A percentile compares a stretch with the other conserved stretches of the same genome.
These are phyloP conservation scores for Fabriciana adippe DNA, from an alignment of 2,888 invertebrate genomes.

Conservation along the genomic window DNA sequence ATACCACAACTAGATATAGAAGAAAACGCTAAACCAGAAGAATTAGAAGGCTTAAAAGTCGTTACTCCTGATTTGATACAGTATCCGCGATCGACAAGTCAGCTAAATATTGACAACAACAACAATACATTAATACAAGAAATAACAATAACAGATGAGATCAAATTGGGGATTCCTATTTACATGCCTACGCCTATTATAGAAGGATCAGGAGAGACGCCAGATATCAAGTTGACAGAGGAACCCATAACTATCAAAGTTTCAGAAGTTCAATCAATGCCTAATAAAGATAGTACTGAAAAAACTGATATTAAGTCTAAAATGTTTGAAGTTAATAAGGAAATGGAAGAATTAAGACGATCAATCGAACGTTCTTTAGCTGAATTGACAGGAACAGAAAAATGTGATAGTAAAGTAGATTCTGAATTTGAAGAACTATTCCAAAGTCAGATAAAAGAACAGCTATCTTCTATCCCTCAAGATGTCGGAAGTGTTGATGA, in stretches of 20 bases:
- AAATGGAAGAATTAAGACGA: constrained; percentile 69
- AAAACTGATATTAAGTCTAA: constrained; percentile 72
- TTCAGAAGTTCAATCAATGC: constrained; percentile 42
- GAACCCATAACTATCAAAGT: constrained; percentile 43
- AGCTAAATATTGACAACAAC: constrained; percentile 62
- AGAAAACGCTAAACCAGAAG: constrained; percentile 48
- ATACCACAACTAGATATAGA: constrained; percentile 8
- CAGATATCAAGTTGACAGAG: constrained; percentile 47
- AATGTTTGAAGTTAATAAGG: constrained; percentile 73
- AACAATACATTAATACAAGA: constrained; percentile 68
- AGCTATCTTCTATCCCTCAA: not conserved
- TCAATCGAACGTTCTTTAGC: constrained; percentile 74
- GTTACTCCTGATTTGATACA: constrained; percentile 60
- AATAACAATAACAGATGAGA: constrained; percentile 50
- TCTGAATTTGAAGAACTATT: constrained; percentile 43
- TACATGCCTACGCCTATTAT: constrained; percentile 51
- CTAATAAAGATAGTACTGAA: constrained; percentile 46
- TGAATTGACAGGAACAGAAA: constrained; percentile 65
- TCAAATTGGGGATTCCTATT: constrained; percentile 47
- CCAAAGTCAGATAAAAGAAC: constrained; percentile 25
- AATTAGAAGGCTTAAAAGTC: constrained; percentile 52
- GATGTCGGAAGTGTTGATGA: not conserved
- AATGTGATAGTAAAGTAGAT: constrained; percentile 55
- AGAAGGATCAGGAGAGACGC: constrained; percentile 55
- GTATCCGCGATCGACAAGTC: constrained; percentile 63